Base-by-base conservation (phyloP, 1,140 invertebrate species). In the Sminthurinus signatus region DNA sequence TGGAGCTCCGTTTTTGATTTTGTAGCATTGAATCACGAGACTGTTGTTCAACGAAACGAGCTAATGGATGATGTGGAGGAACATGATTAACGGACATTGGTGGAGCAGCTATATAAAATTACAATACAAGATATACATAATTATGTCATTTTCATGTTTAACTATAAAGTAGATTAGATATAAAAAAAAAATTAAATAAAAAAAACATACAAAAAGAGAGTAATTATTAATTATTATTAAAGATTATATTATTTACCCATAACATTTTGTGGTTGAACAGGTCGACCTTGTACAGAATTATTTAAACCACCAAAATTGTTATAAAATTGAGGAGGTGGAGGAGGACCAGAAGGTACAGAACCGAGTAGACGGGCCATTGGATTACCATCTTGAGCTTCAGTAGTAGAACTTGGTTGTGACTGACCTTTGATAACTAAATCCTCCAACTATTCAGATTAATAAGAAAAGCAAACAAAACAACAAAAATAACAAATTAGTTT, bases 61-160 rank as follows among this genome's bases (percentile, higher is more conserved):
- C 70, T 29, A 67, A 77, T 57, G 74, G 75, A 58, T 76, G 74
- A 46, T 75, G 75, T 23, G 75, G 76, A 43, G 78, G 76, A 31
- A 77, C 74, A 14, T 50, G 29, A 57, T 44, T 55, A 77, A 74
- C 64, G 73, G 75, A 48, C 23, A 29, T 3, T 39, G 15, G 50
- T 31, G 52, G 39, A 25, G 28, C 23, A 74, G 74, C 17, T 76
- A 75, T 61, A n/a, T n/a, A n/a, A n/a, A n/a, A n/a, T n/a, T n/a
- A n/a, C n/a, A n/a, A n/a, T n/a, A n/a, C n/a, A n/a, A n/a, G n/a
- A n/a, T n/a, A n/a, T 74, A 75, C 27, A 78, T 60, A 67, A 78
- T 74, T 51, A 80, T 78, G 62, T 78, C 78, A 8, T 78, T 70
- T 29, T 78, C 72, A 14, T 78, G 32, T 8, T 36, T 36, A 36